Percentiles rank a stretch among this genome's conserved stretches.
Evolutionary conservation across 2,113 vertebrate species (phyloP).

Genomic region (Dipodomys ordii): DNA sequence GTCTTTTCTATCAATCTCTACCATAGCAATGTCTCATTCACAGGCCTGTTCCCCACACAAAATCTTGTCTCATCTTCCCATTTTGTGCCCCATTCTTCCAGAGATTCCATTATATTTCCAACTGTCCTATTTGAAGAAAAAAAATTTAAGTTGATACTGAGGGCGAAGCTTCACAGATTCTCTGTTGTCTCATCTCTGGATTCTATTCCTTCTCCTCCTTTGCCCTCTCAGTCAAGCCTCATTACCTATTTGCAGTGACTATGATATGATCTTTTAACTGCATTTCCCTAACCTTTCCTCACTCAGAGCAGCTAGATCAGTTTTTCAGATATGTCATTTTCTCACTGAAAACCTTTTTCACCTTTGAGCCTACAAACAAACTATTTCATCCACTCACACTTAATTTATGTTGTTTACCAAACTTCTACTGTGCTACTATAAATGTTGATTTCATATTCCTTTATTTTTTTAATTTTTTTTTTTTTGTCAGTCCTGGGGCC

Average conservation of each 20-base stretch:
- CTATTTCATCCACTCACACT: neutral
- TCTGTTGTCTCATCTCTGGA: neutral
- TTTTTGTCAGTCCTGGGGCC: no score
- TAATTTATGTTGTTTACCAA: neutral
- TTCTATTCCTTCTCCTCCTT: neutral
- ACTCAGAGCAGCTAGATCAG: neutral
- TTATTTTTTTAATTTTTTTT: no score
- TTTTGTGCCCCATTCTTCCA: neutral
- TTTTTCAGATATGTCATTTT: constrained; percentile 26
- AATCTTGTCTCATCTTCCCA: neutral
- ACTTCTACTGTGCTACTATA: neutral
- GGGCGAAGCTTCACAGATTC: no score
- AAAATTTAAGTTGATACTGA: neutral
- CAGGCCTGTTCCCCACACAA: neutral
- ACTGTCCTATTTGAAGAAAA: neutral
- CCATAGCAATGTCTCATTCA: neutral
- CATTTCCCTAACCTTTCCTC: neutral
- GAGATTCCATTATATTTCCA: neutral
- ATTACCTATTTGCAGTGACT: neutral
- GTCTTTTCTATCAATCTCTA: neutral
- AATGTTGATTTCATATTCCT: neutral
- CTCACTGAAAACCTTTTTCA: constrained; percentile 16
- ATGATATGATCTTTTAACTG: neutral
- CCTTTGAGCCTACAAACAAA: neutral
- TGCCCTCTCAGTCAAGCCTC: neutral